These are phyloP conservation scores for Eremobia ochroleuca DNA, from an alignment of 2,888 invertebrate species.

Conservation along the genomic window DNA sequence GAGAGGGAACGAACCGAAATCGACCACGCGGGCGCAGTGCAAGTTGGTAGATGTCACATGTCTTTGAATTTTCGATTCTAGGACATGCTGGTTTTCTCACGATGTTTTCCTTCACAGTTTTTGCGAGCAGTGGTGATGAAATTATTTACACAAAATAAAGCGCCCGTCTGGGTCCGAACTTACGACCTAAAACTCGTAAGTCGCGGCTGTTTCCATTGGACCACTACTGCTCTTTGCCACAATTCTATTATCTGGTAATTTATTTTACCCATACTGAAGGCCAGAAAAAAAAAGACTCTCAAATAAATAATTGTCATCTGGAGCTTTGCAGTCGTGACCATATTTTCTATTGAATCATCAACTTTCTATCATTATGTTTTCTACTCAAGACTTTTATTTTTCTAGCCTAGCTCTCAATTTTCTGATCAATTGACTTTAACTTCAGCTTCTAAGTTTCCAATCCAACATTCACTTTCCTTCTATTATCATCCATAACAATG, in stretches of 20 bases:
- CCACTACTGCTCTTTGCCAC: too few species aligned
- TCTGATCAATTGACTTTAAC: conserved; percentile 39
- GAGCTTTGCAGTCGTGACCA: background rate
- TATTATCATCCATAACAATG: conserved; percentile 30
- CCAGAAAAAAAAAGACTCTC: background rate
- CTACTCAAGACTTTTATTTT: conserved; percentile 19
- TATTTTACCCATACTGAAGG: background rate
- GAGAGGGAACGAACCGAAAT: background rate
- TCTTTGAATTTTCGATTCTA: too few species aligned
- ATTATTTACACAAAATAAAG: too few species aligned
- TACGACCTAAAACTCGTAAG: too few species aligned
- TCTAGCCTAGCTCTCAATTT: conserved; percentile 34
- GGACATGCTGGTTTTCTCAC: too few species aligned
- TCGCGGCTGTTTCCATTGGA: too few species aligned
- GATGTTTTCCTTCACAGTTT: too few species aligned
- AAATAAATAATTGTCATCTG: background rate
- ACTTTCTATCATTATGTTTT: conserved; percentile 42
- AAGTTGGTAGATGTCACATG: too few species aligned
- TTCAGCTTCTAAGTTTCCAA: conserved; percentile 22
- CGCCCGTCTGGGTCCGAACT: too few species aligned
- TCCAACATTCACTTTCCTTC: conserved; percentile 28
- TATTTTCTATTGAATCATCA: conserved; percentile 22
- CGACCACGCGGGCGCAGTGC: background rate
- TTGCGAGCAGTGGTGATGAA: too few species aligned
- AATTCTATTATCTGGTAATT: conserved; percentile 1